Evolutionary conservation across 2,113 vertebrate species (phyloP), one percentile per base, ranked within the genome.

Genomic region (Hyla sarda): DNA sequence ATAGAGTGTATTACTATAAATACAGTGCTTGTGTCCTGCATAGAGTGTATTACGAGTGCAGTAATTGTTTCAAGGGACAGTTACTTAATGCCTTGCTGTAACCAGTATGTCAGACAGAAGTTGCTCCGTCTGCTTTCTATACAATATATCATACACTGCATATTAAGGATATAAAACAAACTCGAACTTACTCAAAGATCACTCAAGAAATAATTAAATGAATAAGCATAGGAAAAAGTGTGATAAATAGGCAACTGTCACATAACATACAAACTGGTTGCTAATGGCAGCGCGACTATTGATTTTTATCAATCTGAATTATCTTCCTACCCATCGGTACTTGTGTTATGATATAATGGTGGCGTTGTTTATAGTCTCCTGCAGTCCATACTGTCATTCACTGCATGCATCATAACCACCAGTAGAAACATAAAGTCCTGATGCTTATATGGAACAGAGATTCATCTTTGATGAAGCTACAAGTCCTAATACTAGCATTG

Each of bases 401-500:
- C 13, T 21, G 34, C 52, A 79, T 17, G 25, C 32, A 41, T 60
- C 32, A 79, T 30, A 79, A 41, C 34, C 28, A 14, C 30, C 54
- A 60, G 52, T 21, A 58, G 52, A 21, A 12, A 60, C 28, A 60
- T 54, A 12, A 79, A 58, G 25, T 54, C 32, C 21, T 41, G 47
- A 32, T 60, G 77, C 25, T 79, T 32, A 58, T 25, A 25, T 37
- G 34, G 54, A 41, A 25, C 56, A 25, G 34, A 80, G 19, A 41
- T 60, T 28, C 56, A 80, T 80, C 78, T 80, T 62, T 80, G 52
- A 80, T 47, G 58, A 80, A 62, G 54, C 52, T 60, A 60, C 56
- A 80, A 58, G 34, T 80, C 48, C 78, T 62, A 80, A 80, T 62
- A 80, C 78, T 62, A 60, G 54, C 23, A 80, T 23, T 62, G 56